Percentiles rank a stretch among this genome's conserved stretches.
These are phyloP conservation scores for Nesogale talazaci DNA, from an alignment of 2,113 vertebrate species.

Conservation along the genomic window DNA sequence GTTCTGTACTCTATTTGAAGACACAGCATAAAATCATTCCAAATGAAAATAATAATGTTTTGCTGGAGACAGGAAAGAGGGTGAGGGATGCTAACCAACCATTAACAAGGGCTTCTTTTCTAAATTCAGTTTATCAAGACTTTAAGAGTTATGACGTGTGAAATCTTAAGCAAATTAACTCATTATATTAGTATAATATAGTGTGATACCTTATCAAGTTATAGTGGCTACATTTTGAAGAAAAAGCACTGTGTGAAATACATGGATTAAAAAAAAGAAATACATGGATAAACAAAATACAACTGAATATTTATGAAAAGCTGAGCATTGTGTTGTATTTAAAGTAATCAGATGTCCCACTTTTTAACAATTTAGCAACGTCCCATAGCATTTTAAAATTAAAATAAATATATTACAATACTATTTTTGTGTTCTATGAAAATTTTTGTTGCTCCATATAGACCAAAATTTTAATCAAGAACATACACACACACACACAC, in stretches of 20 bases:
- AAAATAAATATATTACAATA: no score
- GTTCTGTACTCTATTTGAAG: slow-evolving; percentile 66
- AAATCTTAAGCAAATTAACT: slow-evolving; percentile 74
- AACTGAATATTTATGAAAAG: slow-evolving; percentile 83
- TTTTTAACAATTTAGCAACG: no score
- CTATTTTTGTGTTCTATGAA: no score
- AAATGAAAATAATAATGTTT: slow-evolving; percentile 42
- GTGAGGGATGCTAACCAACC: background rate
- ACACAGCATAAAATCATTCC: slow-evolving; percentile 53
- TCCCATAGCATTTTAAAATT: no score
- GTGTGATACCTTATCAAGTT: slow-evolving; percentile 85
- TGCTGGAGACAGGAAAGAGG: background rate
- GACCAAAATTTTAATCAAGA: no score
- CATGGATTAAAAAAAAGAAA: slow-evolving; percentile 55
- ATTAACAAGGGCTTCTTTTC: slow-evolving; percentile 50
- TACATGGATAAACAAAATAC: slow-evolving; percentile 70
- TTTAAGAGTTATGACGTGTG: slow-evolving; percentile 38
- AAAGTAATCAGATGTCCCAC: no score
- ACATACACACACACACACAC: no score
- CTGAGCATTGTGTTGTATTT: slow-evolving; percentile 78
- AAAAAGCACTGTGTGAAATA: slow-evolving; percentile 81
- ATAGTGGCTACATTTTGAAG: slow-evolving; percentile 82
- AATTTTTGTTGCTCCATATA: no score
- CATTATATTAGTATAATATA: slow-evolving; percentile 77
- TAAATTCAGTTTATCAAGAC: slow-evolving; percentile 24